Evolutionary conservation across 2,888 invertebrate species (phyloP).

Genomic region (Cheilosia impressa): DNA sequence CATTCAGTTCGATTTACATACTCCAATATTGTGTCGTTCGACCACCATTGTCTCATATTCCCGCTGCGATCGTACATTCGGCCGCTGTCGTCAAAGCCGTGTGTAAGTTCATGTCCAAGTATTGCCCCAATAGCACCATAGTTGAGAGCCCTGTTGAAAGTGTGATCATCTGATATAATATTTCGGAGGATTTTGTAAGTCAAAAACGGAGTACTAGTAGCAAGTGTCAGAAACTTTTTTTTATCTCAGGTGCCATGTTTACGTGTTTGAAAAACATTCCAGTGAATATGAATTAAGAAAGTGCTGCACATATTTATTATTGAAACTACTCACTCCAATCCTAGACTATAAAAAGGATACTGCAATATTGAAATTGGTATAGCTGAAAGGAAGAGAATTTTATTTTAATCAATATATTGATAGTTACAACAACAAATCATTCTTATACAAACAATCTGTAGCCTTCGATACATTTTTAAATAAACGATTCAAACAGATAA

Average conservation of each 20-base stretch:
- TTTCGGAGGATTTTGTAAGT: neutral
- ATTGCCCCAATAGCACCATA: slow-evolving; percentile 92
- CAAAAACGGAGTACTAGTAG: neutral
- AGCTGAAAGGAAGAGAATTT: slow-evolving; percentile 85
- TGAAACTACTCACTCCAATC: slow-evolving; percentile 92
- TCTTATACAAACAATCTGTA: no score
- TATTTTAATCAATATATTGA: neutral
- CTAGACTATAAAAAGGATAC: slow-evolving; percentile 93
- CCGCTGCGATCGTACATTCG: slow-evolving; percentile 93
- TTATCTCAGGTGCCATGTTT: slow-evolving; percentile 17
- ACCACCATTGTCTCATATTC: slow-evolving; percentile 96
- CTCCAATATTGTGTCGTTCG: slow-evolving; percentile 88
- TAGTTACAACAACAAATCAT: no score
- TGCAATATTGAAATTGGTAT: slow-evolving; percentile 93
- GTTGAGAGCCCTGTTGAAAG: slow-evolving; percentile 87
- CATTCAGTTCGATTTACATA: slow-evolving; percentile 92
- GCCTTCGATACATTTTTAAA: no score
- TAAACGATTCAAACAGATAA: no score
- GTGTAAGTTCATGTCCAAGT: slow-evolving; percentile 90
- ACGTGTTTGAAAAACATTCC: slow-evolving; percentile 51
- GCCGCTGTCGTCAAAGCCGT: slow-evolving; percentile 85
- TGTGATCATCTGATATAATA: neutral
- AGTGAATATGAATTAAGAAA: neutral
- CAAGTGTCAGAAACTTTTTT: slow-evolving; percentile 14
- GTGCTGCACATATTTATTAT: neutral